Evolutionary conservation across 2,797 vertebrate species (phyloP), one percentile per base, ranked within the genome.

Genomic region (Acropternis orthonyx): DNA sequence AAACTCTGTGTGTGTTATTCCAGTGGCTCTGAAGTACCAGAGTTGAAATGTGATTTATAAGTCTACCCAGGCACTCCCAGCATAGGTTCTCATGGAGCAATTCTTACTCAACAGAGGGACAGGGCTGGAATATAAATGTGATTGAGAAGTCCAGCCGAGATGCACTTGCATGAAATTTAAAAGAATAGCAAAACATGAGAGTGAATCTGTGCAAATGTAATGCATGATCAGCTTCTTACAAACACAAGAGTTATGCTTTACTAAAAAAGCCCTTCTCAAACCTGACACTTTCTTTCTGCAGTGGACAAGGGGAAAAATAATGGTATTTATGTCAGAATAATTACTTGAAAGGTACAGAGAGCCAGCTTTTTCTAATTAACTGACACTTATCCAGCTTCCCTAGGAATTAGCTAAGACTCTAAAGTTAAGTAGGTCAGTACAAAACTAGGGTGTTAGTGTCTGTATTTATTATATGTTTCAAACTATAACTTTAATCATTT

Each of bases 311-410:
- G 92, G 76, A 78, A 85, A 83, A 83, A 91, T 93, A 88, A 89
- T 96, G 95, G 93, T 93, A 92, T 97, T 97, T 97, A 92, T 85
- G 90, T 93, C 66, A 54, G 69, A 92, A 93, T 97, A 96, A 97
- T 97, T 97, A 97, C 89, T 95, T 76, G 63, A 52, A 92, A 85
- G 63, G 92, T 84, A 62, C 4, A 21, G 85, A 95, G 85, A 71
- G 62, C 63, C 90, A 89, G 69, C 71, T 88, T 88, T 75, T 80
- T 83, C 89, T 95, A 91, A 94, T 97, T 95, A 92, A 86, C 89
- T 97, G 96, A 95, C 94, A 94, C 87, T 96, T 96, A 85, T 90
- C 82, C 93, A 89, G 76, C 58, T 93, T 96, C 55, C 44, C 85
- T 89, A 15, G 15, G 88, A 95, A 88, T 95, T 95, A 88, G 89